Percentiles rank a stretch among this genome's conserved stretches.
phyloP scores from a whole-genome alignment of 2,113 vertebrate genomes.

The Paradisaea rubra region DNA sequence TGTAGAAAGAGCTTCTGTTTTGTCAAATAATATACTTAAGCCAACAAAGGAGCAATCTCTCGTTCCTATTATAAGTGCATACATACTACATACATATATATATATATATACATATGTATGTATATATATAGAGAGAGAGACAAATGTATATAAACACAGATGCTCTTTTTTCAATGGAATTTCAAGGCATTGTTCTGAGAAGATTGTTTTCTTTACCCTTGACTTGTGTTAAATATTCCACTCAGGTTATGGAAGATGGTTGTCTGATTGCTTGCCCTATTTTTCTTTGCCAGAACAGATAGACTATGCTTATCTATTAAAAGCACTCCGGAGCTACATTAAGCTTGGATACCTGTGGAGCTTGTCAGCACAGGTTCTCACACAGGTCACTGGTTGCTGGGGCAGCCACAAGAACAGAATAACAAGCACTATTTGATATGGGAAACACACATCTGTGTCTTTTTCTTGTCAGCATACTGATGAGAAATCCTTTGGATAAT shows the following conservation, averaged over 20 bases:
- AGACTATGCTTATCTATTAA: conserved; percentile 69
- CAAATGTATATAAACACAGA: background rate
- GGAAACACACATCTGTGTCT: background rate
- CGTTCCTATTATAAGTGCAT: background rate
- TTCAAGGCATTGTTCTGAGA: background rate
- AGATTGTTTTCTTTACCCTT: conserved; percentile 63
- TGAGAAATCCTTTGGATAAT: background rate
- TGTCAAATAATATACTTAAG: background rate
- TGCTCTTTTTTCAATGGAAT: background rate
- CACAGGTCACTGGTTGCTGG: conserved; percentile 59
- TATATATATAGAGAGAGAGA: too few species aligned
- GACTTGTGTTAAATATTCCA: conserved; percentile 65
- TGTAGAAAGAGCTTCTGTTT: background rate
- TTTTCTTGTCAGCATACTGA: background rate
- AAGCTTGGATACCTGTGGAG: conserved; percentile 70
- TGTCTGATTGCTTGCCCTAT: conserved; percentile 66
- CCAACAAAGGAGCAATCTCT: background rate
- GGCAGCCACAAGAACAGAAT: conserved; percentile 49
- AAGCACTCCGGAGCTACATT: conserved; percentile 61
- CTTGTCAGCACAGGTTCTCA: conserved; percentile 62
- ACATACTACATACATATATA: rapidly evolving
- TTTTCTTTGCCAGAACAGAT: conserved; percentile 66
- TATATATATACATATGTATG: too few species aligned
- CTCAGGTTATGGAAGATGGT: conserved; percentile 57
- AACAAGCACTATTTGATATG: conserved; percentile 41